Conservation (phyloP, 2,113 vertebrate species). For the Petrocephalus zakoni region DNA sequence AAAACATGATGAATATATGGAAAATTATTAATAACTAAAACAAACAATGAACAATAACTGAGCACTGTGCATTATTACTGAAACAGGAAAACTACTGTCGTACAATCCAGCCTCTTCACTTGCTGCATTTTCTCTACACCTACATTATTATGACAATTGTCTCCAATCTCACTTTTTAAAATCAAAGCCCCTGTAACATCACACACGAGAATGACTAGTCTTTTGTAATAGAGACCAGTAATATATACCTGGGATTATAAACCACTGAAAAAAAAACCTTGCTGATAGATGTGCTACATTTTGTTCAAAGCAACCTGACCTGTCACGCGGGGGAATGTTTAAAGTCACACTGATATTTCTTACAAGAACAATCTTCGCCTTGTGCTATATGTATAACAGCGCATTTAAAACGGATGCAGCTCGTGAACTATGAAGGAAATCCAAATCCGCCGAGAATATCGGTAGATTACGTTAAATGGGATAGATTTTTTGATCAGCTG, state of each 20-base stretch:
- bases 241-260: slow-evolving; percentile 74
- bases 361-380: slow-evolving; percentile 67
- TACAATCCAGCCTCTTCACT: not conserved
- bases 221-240: slow-evolving; percentile 64
- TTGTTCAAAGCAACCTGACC: slow-evolving; percentile 70
- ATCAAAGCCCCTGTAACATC: slow-evolving; percentile 37
- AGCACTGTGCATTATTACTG: not conserved
- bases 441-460: not conserved
- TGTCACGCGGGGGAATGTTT: slow-evolving; percentile 67
- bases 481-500: not conserved
- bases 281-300: slow-evolving; percentile 72
- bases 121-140: not conserved
- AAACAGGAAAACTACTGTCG: not conserved
- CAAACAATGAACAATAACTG: not conserved
- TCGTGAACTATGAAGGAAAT: not conserved
- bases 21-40: not conserved
- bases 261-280: slow-evolving; percentile 73
- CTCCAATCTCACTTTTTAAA: slow-evolving; percentile 60
- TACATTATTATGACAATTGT: not conserved
- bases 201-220: slow-evolving; percentile 64
- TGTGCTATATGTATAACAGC: slow-evolving; percentile 22
- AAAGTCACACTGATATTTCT: slow-evolving; percentile 69
- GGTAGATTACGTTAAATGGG: not conserved
- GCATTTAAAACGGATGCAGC: not conserved
- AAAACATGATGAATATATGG: not conserved